Evolutionary conservation across 1,140 invertebrate species (phyloP), one percentile per base, ranked within the genome.

Genomic region (Eurosta solidaginis): DNA sequence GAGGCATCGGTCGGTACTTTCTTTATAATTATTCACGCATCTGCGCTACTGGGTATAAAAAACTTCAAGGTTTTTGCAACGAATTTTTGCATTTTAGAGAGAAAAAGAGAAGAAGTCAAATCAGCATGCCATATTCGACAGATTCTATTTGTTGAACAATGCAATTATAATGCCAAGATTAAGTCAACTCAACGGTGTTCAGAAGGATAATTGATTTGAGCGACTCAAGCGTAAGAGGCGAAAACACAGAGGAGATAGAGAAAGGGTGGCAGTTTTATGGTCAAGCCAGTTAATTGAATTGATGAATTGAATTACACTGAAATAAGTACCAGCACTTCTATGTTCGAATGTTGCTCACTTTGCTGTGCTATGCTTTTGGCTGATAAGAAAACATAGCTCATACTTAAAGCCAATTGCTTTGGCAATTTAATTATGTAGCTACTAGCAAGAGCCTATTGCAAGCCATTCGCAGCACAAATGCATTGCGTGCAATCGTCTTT

Each of bases 151-250:
- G 33, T 10, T 10, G 59, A 68, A 68, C 59, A 68, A 68, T 68
- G 59, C 59, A 68, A 68, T 68, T 68, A 68, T 68, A 68, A 68
- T 40, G 33, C 36, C 29, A 68, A 68, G 59, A 68, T 68, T 68
- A 68, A 42, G 33, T 68, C 33, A 36, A 20, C 59, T 9, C 59
- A 29, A 22, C 59, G 20, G 59, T 40, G n/a, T n/a, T n/a, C 27
- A 33, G 5, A 9, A 40, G 59, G 59, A 68, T 68, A 68, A 68
- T 68, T 68, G 59, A 68, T 68, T 68, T 68, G 33, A 9, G 22
- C n/a, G 54, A 54, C 9, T 20, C 22, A 0, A 27, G 50, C 2
- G 4, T n/a, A 1, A 29, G 52, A 54, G n/a, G 45, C 45, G 14
- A 6, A 20, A 9, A 17, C 1, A 20, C 27, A 9, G n/a, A 59